phyloP scores from a whole-genome alignment of 2,113 vertebrate species.

The Leptobrachium leishanense region DNA sequence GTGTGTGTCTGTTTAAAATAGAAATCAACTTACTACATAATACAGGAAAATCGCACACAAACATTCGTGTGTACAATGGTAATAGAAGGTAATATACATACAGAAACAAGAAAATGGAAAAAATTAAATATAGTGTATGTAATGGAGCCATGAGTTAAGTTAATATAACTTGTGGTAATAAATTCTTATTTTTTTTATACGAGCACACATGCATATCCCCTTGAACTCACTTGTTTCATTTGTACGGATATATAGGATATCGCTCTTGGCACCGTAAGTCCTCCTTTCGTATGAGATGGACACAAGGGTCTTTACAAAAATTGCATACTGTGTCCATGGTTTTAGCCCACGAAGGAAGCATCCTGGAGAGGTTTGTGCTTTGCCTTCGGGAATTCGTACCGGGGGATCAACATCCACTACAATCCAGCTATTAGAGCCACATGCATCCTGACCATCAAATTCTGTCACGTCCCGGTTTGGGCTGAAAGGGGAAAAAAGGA shows the following conservation, averaged over 20 bases:
- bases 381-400: conserved; percentile 67
- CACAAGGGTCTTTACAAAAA: conserved; percentile 94
- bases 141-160: too few species aligned
- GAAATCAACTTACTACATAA: too few species aligned
- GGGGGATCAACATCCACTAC: conserved; percentile 93
- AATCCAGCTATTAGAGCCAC: conserved; percentile 95
- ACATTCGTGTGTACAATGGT: too few species aligned
- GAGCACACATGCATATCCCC: too few species aligned
- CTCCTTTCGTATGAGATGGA: conserved; percentile 89
- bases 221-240: conserved; percentile 81
- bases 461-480: conserved; percentile 91
- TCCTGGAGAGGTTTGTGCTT: conserved; percentile 71
- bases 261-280: conserved; percentile 89
- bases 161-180: too few species aligned
- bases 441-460: conserved; percentile 94
- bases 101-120: too few species aligned
- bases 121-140: too few species aligned
- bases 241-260: conserved; percentile 94
- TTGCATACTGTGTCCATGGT: conserved; percentile 95
- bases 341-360: conserved; percentile 83
- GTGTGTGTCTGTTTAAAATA: too few species aligned
- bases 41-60: too few species aligned
- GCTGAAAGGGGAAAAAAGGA: conserved; percentile 58
- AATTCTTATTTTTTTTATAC: too few species aligned
- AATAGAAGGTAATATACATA: too few species aligned